Base-by-base conservation (phyloP, 2,888 invertebrate genomes). In the Linyphia triangularis region DNA sequence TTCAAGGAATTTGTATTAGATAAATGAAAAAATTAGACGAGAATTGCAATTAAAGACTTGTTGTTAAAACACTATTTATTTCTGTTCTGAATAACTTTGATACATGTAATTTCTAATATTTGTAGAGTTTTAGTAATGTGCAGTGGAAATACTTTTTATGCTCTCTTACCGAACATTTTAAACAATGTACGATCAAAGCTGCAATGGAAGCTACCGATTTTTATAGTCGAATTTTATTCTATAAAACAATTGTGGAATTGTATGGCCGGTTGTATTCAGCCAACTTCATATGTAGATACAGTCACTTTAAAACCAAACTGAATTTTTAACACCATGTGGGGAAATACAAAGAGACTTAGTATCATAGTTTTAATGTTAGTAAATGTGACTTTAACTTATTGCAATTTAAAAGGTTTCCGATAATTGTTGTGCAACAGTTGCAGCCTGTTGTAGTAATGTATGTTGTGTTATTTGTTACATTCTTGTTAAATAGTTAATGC, bases 381-480 rank as follows among this genome's bases (percentile, higher is more conserved):
- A 40, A 57, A 24, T 85, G 78, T 78, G 30, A 78, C 85, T 37
- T 65, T 73, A 72, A 73, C 61, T 69, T 84, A 75, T 75, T 84
- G 70, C 61, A 77, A 28, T 26, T 77, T 19, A 67, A 61, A 77
- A 69, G 63, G 40, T 84, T 84, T 70, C 59, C 30, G 61, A 40
- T 85, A 69, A 85, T 85, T 85, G 85, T 85, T 85, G 85, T 85
- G 70, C 85, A 78, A 85, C 85, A 72, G 85, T 57, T 43, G 79
- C 67, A 86, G 73, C 57, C 79, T 86, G 86, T 81, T 86, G 81
- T 86, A 79, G 79, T 79, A 73, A 33, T 86, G 33, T 86, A 73
- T 85, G 85, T 85, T 85, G 79, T 86, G 73, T 86, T 86, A 59
- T 86, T 86, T 86, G 86, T 86, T 86, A 81, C 40, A 73, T 81